Conservation (phyloP, 2,797 vertebrate genomes). For the Schizothorax lantsangensis region DNA sequence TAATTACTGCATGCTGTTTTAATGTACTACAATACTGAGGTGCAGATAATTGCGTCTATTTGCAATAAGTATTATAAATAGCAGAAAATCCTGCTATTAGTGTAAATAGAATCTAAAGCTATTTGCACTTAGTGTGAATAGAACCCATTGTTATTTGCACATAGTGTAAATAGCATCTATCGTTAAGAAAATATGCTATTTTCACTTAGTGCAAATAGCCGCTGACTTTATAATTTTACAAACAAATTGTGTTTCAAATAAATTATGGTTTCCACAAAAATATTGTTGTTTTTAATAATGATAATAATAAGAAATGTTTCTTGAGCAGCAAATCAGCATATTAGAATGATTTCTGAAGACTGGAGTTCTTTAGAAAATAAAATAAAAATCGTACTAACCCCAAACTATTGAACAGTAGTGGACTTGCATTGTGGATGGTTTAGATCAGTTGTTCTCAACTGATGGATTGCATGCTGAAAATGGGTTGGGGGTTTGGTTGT, state of each 20-base stretch:
- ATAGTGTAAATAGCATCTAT: no score
- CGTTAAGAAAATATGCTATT: no score
- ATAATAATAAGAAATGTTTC: neutral
- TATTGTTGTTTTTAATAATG: neutral
- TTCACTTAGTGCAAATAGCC: no score
- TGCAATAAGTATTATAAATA: no score
- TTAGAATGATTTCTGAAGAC: neutral
- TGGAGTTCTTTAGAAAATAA: no score
- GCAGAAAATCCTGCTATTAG: no score
- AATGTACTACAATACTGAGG: no score
- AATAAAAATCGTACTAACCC: neutral
- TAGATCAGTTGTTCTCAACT: neutral
- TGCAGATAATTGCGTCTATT: no score
- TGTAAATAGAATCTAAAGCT: no score
- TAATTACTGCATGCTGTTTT: no score
- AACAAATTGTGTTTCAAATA: neutral
- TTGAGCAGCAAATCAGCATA: neutral
- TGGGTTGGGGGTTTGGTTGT: neutral
- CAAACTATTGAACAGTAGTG: neutral
- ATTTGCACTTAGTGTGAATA: no score
- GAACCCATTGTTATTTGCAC: no score
- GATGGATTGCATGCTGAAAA: neutral
- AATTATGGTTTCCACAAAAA: neutral
- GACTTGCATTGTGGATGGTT: neutral
- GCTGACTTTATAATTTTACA: neutral